phyloP scores from a whole-genome alignment of 23 tunicate species.

The Ciona savignyi region DNA sequence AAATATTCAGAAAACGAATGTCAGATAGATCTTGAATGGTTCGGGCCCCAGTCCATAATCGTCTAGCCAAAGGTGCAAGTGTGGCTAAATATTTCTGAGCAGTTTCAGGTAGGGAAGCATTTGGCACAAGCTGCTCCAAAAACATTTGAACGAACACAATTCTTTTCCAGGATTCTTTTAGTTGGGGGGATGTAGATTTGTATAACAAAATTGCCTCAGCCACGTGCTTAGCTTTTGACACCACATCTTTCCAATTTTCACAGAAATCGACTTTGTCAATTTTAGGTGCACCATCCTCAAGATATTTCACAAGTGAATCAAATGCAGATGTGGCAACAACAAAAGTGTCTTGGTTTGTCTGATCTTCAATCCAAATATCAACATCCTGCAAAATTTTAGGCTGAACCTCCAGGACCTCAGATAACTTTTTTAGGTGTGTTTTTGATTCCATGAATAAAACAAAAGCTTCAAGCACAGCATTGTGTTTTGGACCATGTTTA shows the following conservation, averaged over 20 bases:
- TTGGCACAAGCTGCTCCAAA: slow-evolving; percentile 35
- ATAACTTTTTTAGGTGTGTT: slow-evolving; percentile 9
- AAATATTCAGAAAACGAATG: too few species aligned
- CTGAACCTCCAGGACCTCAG: slow-evolving; percentile 19
- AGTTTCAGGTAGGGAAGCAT: background rate
- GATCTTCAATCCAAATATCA: slow-evolving; percentile 23
- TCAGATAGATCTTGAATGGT: slow-evolving; percentile 16
- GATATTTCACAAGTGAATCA: slow-evolving; percentile 11
- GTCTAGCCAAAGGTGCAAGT: slow-evolving; percentile 35
- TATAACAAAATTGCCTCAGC: slow-evolving; percentile 4
- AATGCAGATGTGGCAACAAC: slow-evolving; percentile 19
- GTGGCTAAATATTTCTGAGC: slow-evolving; percentile 5
- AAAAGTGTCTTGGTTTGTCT: background rate
- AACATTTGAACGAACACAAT: slow-evolving; percentile 29
- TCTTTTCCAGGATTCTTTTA: slow-evolving; percentile 30
- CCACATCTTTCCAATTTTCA: slow-evolving; percentile 21
- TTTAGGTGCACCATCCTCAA: slow-evolving; percentile 14
- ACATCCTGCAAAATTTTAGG: slow-evolving; percentile 11
- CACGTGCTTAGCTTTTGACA: slow-evolving; percentile 12
- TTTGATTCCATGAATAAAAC: slow-evolving; percentile 10
- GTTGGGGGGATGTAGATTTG: slow-evolving; percentile 1
- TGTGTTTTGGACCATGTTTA: background rate
- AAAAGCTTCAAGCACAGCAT: slow-evolving; percentile 12
- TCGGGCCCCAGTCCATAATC: slow-evolving; percentile 35
- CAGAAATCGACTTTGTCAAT: slow-evolving; percentile 18